Percentiles rank a stretch among this genome's conserved stretches.
phyloP scores from a whole-genome alignment of 1,140 invertebrate genomes.

The Drosophila yakuba region DNA sequence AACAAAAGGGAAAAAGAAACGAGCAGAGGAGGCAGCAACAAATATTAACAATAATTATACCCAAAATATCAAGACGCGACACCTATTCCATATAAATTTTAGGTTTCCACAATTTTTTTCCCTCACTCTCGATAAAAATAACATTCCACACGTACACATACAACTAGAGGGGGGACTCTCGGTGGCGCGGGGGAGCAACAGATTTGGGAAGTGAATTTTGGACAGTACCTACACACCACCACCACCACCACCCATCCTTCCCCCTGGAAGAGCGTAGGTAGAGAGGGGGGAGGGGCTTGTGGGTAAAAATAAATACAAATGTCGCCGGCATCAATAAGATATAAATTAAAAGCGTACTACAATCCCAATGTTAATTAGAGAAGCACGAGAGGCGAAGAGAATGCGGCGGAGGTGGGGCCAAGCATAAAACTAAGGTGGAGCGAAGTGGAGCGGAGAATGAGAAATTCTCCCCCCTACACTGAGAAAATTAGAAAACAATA shows the following conservation, averaged over 20 bases:
- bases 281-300: neutral
- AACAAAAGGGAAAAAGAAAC: constrained; percentile 35
- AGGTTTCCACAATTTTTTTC: constrained; percentile 71
- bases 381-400: constrained; percentile 57
- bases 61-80: constrained; percentile 62
- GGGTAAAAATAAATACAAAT: constrained; percentile 82
- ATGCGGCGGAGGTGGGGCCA: constrained; percentile 7
- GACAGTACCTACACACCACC: constrained; percentile 38
- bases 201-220: constrained; percentile 54
- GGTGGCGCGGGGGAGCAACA: constrained; percentile 4
- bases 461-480: constrained; percentile 8
- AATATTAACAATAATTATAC: constrained; percentile 82
- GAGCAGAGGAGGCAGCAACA: constrained; percentile 46
- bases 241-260: constrained; percentile 6
- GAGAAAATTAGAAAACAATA: neutral
- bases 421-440: neutral
- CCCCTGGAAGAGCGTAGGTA: neutral
- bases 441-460: constrained; percentile 22
- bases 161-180: neutral
- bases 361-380: constrained; percentile 80
- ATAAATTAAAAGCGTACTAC: constrained; percentile 82
- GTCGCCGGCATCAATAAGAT: constrained; percentile 82
- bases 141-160: constrained; percentile 65
- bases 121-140: constrained; percentile 71
- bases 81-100: constrained; percentile 75